Evolutionary conservation across 2,888 invertebrate species (phyloP), one percentile per base, ranked within the genome.

Genomic region (Cheiracanthium punctorium): DNA sequence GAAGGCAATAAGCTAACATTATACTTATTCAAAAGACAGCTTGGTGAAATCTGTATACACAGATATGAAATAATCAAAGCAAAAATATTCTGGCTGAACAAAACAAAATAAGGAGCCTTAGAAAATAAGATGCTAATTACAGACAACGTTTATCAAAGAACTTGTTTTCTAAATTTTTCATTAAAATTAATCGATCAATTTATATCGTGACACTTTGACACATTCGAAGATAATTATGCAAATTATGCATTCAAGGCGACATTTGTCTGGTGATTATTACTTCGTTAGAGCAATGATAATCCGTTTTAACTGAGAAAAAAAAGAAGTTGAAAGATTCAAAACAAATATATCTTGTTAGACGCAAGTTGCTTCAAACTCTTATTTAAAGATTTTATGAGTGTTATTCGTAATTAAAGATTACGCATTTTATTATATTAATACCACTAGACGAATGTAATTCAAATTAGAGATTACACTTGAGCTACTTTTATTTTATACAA

Each of bases 201-300:
- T 48, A 48, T 17, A 17, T 48, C 17, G 48, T 17, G 48, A 48
- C 48, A 48, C 48, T 48, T 48, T 48, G 48, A 48, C 48, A 48
- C 48, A 48, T 48, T 48, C 17, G 12, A 17, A 48, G 48, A 48
- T 48, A 48, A 48, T 48, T 48, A 48, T 48, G 48, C 48, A 48
- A 48, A 48, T 48, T 48, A 48, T 48, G 48, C 17, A 48, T 48
- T 48, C 48, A 48, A 48, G 17, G 48, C 48, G 48, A 48, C 48
- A 48, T 48, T 48, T 48, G 48, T 48, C 17, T 48, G 48, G 48
- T 48, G 48, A 48, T 48, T 48, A 48, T 48, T 48, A 48, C 48
- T 48, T 48, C 48, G 48, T 48, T 48, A 48, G 2, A 2, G 48
- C 17, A 48, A 5, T 48, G 48, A 48, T 48, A 48, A 48, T 48